Evolutionary conservation across 1,140 invertebrate species (phyloP), one percentile per base, ranked within the genome.

Genomic region (Drosophila saltans): DNA sequence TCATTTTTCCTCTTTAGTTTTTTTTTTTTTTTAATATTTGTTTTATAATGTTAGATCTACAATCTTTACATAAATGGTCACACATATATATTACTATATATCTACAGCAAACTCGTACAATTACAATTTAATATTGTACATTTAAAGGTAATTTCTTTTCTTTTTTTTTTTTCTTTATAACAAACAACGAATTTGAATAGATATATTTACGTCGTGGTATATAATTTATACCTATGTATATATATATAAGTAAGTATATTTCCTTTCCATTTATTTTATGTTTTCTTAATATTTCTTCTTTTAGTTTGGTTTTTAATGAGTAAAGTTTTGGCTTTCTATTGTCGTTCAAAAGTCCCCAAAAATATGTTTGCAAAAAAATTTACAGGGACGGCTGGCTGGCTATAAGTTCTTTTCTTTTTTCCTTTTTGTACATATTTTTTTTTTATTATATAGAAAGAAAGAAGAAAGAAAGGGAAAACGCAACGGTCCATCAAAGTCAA

Each of bases 111-210:
- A 81, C 69, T 75, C 33, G 33, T 36, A 36, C 33, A 3, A 26
- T 52, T 10, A 75, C 73, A 75, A 41, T 75, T 75, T 62, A 72
- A 64, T 60, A 66, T 33, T 10, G 45, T 26, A 52, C 24, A 10
- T 52, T 26, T 36, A 16, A 16, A 16, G 16, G 16, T 16, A 16
- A 16, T 68, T 39, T 43, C 58, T 75, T 75, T 40, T 40, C 11
- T 40, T 40, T 40, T 11, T 52, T 21, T 52, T 2, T 48, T 75
- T 63, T 62, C 52, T 40, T 68, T 56, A 52, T 78, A 85, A 85
- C 82, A 88, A 79, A 82, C 82, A 88, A 86, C 83, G 83, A 86
- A 71, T 56, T 48, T 8, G 40, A 45, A 55, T 36, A 36, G 11
- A 64, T 45, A 52, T 26, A 52, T 26, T 63, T 58, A 45, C 39